Base-by-base conservation (phyloP, 2,113 vertebrate species). In the Acinonyx jubatus region DNA sequence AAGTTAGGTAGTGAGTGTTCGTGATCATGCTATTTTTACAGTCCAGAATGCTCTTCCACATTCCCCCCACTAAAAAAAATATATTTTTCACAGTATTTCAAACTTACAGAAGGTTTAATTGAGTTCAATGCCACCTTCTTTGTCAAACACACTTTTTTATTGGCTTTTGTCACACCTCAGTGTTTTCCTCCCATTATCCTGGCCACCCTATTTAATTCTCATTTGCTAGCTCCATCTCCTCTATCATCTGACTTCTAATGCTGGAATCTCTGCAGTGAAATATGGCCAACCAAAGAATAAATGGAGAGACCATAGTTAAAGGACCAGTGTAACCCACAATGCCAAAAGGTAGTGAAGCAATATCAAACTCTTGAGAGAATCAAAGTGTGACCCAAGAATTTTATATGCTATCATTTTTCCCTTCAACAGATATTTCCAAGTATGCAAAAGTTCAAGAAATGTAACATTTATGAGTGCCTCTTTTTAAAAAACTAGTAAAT, bases 191-290 rank as follows among this genome's bases (percentile, higher is more conserved):
- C 57, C 36, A 38, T 94, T 95, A 85, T 33, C 36, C n/a, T 81
- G 16, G 29, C 45, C 65, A 89, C 66, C 76, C 21, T 41, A n/a
- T 68, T 86, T 90, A 33, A 74, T 1, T 73, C 16, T 91, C 50
- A 68, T 52, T 94, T 68, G 69, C 48, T 88, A 96, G 29, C n/a
- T 68, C 45, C 33, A 89, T 57, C 33, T 95, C 31, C 52, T 66
- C 23, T 3, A 69, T 89, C 66, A 69, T 33, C n/a, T 96, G 55
- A 95, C 38, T 89, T 91, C 48, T 92, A 89, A 50, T 73, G 21
- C 45, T 96, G 52, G 69, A 83, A 92, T 94, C 96, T 92, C 33
- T 84, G 81, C 15, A 74, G 29, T 68, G 33, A 66, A 96, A 92
- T 80, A n/a, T 13, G 8, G 50, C 71, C 48, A 94, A 25, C 29